Conservation (phyloP, 1,140 invertebrate genomes). For the Caligus rogercresseyi region DNA sequence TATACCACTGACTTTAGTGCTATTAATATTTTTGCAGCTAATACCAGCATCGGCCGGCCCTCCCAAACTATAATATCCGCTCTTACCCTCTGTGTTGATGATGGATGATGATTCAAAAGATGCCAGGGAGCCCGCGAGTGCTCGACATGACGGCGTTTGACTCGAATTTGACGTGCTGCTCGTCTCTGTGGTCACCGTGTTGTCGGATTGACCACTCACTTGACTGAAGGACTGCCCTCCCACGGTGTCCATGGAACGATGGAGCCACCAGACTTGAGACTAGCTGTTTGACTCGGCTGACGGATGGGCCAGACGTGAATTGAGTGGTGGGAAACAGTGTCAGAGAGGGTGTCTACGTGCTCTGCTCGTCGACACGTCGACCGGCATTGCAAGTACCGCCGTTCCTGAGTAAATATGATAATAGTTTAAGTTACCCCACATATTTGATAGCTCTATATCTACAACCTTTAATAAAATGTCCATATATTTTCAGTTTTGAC, state of each 20-base stretch:
- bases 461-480: too few species aligned
- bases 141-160: conserved; percentile 19
- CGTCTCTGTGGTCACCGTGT: background rate
- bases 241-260: background rate
- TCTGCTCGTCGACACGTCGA: background rate
- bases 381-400: background rate
- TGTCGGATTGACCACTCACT: background rate
- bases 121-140: conserved; percentile 27
- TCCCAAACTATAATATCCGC: too few species aligned
- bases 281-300: conserved; percentile 5
- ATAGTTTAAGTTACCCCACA: too few species aligned
- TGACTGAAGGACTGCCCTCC: background rate
- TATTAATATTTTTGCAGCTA: too few species aligned
- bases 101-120: conserved; percentile 35
- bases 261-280: conserved; percentile 6
- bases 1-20: too few species aligned
- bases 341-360: conserved; percentile 5
- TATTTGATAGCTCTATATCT: too few species aligned
- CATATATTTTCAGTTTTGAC: too few species aligned
- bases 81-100: conserved; percentile 34
- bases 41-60: too few species aligned
- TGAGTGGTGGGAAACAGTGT: conserved; percentile 14
- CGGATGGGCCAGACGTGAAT: conserved; percentile 1
- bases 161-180: background rate
- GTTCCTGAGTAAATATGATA: too few species aligned